Base-by-base conservation (phyloP, 2,888 invertebrate species). In the Isotomurus palustris region DNA sequence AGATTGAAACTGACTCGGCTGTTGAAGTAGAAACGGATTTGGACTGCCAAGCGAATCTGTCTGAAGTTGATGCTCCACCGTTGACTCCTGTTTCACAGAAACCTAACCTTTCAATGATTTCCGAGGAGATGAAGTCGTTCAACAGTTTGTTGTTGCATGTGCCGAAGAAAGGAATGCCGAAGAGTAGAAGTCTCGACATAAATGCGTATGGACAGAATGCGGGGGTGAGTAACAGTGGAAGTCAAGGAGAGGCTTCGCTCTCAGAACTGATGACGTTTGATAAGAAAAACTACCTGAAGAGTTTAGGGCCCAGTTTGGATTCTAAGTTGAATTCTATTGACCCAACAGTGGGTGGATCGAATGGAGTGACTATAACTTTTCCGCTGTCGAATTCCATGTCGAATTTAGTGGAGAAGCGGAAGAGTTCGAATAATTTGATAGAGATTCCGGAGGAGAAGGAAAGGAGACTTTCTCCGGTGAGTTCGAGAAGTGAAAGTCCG, bases 401-500 rank as follows among this genome's bases (percentile, higher is more conserved):
- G 54, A 56, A 43, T 29, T 47, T 64, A 29, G 49, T 40, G 10
- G 48, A 53, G 2, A 50, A 40, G 17, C 27, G 25, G 14, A 53
- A 56, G n/a, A 61, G 54, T 36, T 29, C 56, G n/a, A 56, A 58
- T 28, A 56, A 61, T 50, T 50, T 61, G 38, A 61, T 64, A 19
- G 64, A 62, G 52, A 59, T 64, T 48, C 61, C 64, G 4, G 59
- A 61, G 28, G 65, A 65, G 24, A 54, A 50, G 24, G 52, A 79
- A 61, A 79, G 81, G 71, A 78, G 80, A 14, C 73, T 84, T 47
- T 86, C 86, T 72, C 87, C 87, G 4, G 85, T 87, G 55, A 87
- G 87, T 74, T 87, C 87, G 17, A 80, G 87, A 67, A 87, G 87
- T 72, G 87, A 87, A 73, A 86, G 86, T 75, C 87, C 87, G 10